Evolutionary conservation across 2,113 vertebrate genomes (phyloP).

Genomic region (Hippocampus zosterae): DNA sequence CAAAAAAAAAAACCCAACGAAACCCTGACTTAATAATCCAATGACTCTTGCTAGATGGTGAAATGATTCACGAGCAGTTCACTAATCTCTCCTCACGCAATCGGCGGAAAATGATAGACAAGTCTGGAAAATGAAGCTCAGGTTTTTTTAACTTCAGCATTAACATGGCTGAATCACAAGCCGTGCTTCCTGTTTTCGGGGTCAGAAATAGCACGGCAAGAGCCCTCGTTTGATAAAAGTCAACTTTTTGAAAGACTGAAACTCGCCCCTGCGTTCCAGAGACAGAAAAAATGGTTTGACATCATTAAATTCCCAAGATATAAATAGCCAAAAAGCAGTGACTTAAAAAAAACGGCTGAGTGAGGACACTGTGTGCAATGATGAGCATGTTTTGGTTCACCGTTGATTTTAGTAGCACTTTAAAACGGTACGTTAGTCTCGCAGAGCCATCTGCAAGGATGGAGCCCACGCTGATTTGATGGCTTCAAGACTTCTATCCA

Average conservation of each 20-base stretch:
- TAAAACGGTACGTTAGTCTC: background rate
- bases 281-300: background rate
- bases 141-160: constrained; percentile 54
- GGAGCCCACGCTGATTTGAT: background rate
- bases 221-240: constrained; percentile 18
- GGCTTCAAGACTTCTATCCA: background rate
- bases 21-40: background rate
- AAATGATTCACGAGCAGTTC: constrained; percentile 13
- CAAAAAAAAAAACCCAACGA: too few relatives aligned
- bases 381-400: background rate
- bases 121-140: constrained; percentile 33
- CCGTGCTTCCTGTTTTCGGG: constrained; percentile 59
- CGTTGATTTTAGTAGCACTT: background rate
- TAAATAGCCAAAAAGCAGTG: background rate
- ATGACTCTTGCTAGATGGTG: background rate
- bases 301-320: background rate
- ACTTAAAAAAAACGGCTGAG: background rate
- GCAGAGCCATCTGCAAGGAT: background rate
- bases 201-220: constrained; percentile 20
- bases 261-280: constrained; percentile 1
- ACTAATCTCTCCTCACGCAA: constrained; percentile 8
- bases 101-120: constrained; percentile 40
- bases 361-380: background rate
- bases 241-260: background rate
- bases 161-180: constrained; percentile 58